These are phyloP conservation scores for Eumeta japonica DNA, from an alignment of 1,140 invertebrate genomes.

Conservation along the genomic window DNA sequence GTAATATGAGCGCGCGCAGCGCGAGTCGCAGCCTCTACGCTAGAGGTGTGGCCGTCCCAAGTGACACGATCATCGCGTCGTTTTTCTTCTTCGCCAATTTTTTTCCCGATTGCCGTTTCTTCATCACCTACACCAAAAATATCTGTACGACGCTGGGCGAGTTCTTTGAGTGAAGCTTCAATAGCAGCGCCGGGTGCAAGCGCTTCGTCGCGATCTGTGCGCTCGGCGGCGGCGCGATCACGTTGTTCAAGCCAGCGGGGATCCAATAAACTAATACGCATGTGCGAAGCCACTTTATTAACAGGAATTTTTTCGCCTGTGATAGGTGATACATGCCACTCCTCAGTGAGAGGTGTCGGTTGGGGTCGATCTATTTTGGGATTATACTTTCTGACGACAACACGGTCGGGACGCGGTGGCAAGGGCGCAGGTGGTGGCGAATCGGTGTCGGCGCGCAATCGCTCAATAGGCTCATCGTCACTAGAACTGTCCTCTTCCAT, in stretches of 20 bases:
- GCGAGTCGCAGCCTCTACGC: slow-evolving; percentile 86
- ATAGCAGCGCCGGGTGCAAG: slow-evolving; percentile 71
- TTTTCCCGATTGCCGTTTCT: slow-evolving; percentile 98
- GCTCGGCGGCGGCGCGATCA: slow-evolving; percentile 62
- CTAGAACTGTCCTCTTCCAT: slow-evolving; percentile 87
- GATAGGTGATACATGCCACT: slow-evolving; percentile 96
- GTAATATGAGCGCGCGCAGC: slow-evolving; percentile 94
- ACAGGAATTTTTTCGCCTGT: slow-evolving; percentile 97
- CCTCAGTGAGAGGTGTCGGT: slow-evolving; percentile 67
- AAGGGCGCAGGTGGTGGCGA: slow-evolving; percentile 63
- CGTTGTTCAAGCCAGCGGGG: slow-evolving; percentile 97
- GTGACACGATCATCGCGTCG: slow-evolving; percentile 88
- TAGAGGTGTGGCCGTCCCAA: slow-evolving; percentile 98
- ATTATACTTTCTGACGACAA: slow-evolving; percentile 97
- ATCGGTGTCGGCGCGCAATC: slow-evolving; percentile 49
- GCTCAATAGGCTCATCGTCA: slow-evolving; percentile 80
- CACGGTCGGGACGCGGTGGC: slow-evolving; percentile 88
- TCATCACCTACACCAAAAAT: slow-evolving; percentile 99
- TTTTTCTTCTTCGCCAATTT: slow-evolving; percentile 94
- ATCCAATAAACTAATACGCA: slow-evolving; percentile 95
- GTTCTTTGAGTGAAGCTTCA: slow-evolving; percentile 90
- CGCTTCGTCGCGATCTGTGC: slow-evolving; percentile 48
- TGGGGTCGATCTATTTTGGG: slow-evolving; percentile 76
- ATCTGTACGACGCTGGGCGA: slow-evolving; percentile 98
- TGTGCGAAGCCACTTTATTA: slow-evolving; percentile 95